Conservation (phyloP, 1,140 invertebrate species). For the Charaxes varanes region DNA sequence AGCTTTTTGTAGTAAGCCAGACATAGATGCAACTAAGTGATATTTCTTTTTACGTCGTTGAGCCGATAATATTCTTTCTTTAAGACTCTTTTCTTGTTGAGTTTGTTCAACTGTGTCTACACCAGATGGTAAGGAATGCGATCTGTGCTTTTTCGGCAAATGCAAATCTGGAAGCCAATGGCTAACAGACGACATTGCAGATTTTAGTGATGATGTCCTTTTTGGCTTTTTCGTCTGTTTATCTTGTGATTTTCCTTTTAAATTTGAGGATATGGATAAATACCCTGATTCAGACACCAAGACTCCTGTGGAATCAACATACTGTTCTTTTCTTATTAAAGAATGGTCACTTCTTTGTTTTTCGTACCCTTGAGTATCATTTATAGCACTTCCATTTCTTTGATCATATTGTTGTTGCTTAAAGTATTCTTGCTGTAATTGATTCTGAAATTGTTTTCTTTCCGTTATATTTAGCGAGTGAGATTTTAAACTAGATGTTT, state of each 20-base stretch:
- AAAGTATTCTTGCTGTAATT: slow-evolving; percentile 74
- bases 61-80: slow-evolving; percentile 60
- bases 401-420: slow-evolving; percentile 71
- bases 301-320: slow-evolving; percentile 75
- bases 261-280: slow-evolving; percentile 82
- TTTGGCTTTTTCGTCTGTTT: slow-evolving; percentile 80
- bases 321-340: slow-evolving; percentile 55
- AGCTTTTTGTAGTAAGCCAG: slow-evolving; percentile 86
- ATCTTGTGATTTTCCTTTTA: slow-evolving; percentile 75
- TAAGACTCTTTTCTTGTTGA: slow-evolving; percentile 65
- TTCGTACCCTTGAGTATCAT: slow-evolving; percentile 67
- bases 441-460: slow-evolving; percentile 76
- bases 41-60: slow-evolving; percentile 84
- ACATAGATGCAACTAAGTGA: slow-evolving; percentile 85
- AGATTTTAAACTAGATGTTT: slow-evolving; percentile 77
- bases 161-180: slow-evolving; percentile 88
- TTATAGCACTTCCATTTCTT: slow-evolving; percentile 64
- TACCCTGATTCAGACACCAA: slow-evolving; percentile 90
- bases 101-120: slow-evolving; percentile 75
- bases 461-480: slow-evolving; percentile 77
- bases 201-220: slow-evolving; percentile 83
- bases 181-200: slow-evolving; percentile 86
- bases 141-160: slow-evolving; percentile 84
- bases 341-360: slow-evolving; percentile 50
- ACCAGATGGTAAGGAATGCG: slow-evolving; percentile 84